Evolutionary conservation across 2,113 vertebrate species (phyloP).

Genomic region (Bos indicus): DNA sequence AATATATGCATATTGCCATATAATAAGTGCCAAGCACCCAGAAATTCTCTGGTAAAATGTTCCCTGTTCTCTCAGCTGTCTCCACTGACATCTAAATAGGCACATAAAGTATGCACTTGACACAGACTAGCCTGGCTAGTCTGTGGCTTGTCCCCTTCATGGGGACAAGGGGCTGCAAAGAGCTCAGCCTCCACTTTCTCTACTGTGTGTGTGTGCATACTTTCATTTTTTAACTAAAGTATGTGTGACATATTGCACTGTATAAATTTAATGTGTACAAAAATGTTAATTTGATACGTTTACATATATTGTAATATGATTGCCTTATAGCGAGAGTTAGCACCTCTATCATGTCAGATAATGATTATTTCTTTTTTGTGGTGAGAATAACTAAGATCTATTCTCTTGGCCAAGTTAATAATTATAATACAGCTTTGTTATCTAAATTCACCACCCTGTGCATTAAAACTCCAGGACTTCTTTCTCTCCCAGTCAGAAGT

Average conservation of each 20-base stretch:
- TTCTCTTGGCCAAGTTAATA: background rate
- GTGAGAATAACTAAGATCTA: background rate
- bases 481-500: background rate
- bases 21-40: slow-evolving; percentile 61
- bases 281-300: background rate
- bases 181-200: background rate
- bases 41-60: slow-evolving; percentile 53
- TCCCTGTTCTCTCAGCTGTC: slow-evolving; percentile 12
- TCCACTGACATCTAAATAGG: background rate
- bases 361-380: background rate
- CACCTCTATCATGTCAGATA: background rate
- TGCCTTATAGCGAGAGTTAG: background rate
- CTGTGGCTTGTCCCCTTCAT: background rate
- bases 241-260: background rate
- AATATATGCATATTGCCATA: slow-evolving; percentile 68
- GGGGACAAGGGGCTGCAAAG: background rate
- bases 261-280: background rate
- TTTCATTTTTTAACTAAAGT: background rate
- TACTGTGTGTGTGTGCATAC: background rate
- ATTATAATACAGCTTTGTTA: background rate
- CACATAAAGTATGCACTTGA: background rate
- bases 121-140: background rate
- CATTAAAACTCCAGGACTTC: background rate
- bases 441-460: background rate
- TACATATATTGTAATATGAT: background rate